Conservation (phyloP, 2,113 vertebrate genomes). For the Hydrochoerus hydrochaeris region DNA sequence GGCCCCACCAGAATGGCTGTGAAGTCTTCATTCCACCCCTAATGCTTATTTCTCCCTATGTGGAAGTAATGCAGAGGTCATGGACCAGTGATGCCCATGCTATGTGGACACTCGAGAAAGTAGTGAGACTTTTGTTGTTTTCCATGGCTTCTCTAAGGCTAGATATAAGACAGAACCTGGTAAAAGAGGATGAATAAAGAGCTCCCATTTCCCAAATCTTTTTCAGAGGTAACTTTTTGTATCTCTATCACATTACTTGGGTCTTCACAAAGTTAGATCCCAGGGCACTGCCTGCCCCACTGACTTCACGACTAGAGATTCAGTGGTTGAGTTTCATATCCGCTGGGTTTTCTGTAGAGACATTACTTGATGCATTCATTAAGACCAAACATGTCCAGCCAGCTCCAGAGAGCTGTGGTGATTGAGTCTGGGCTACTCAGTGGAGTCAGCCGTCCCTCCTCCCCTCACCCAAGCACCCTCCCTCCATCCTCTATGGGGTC, state of each 20-base stretch:
- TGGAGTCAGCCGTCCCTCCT: not conserved
- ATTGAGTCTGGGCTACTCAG: not conserved
- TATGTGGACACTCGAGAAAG: not conserved
- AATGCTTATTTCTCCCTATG: not conserved
- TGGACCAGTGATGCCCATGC: not conserved
- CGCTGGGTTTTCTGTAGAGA: conserved; percentile 10
- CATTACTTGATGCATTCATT: not conserved
- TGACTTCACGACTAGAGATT: not conserved
- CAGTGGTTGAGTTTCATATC: not conserved
- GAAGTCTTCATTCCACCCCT: not conserved
- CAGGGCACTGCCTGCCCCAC: not conserved
- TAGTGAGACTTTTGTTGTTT: not conserved
- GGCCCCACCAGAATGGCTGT: not conserved
- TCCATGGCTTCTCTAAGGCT: not conserved
- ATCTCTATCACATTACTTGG: not conserved
- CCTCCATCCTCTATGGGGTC: not conserved
- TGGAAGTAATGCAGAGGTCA: not conserved
- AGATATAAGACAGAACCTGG: not conserved
- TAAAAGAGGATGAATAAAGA: not conserved
- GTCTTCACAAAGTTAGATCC: not conserved
- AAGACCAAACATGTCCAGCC: not conserved
- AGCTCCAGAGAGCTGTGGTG: not conserved
- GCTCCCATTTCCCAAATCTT: not conserved
- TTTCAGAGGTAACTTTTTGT: not conserved
- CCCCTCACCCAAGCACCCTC: not conserved